Percentiles rank a stretch among this genome's conserved stretches.
phyloP scores from a whole-genome alignment of 1,140 invertebrate species.

The Carcinoscorpius rotundicauda region DNA sequence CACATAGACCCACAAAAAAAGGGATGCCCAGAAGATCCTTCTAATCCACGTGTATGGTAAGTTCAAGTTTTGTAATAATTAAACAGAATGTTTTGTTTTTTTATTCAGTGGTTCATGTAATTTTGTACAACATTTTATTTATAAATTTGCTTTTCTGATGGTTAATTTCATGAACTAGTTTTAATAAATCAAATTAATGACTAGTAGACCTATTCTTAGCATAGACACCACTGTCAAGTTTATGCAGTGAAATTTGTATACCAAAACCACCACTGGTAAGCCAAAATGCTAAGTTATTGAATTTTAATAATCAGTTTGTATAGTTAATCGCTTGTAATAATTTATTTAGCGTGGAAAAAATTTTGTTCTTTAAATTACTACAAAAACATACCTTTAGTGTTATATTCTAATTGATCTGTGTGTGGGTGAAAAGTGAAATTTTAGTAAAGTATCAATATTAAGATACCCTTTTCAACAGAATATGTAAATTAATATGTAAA shows the following conservation, averaged over 20 bases:
- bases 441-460: too few species aligned
- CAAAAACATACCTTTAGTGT: too few species aligned
- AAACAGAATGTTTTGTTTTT: not conserved
- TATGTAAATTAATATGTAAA: too few species aligned
- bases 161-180: not conserved
- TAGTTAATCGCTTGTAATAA: too few species aligned
- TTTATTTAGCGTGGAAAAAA: too few species aligned
- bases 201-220: not conserved
- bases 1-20: slow-evolving; percentile 63
- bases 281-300: too few species aligned
- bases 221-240: slow-evolving; percentile 1
- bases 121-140: not conserved
- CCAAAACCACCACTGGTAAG: too few species aligned
- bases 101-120: not conserved
- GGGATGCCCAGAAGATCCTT: slow-evolving; percentile 52
- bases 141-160: not conserved
- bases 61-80: slow-evolving; percentile 10
- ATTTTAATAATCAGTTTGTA: too few species aligned
- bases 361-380: too few species aligned
- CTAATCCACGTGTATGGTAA: slow-evolving; percentile 58
- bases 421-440: too few species aligned
- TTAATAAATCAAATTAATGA: slow-evolving; percentile 4
- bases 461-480: too few species aligned
- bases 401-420: too few species aligned
- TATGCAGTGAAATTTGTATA: not conserved